Evolutionary conservation across 2,113 vertebrate species (phyloP), one percentile per base, ranked within the genome.

Genomic region (Thomomys bottae): DNA sequence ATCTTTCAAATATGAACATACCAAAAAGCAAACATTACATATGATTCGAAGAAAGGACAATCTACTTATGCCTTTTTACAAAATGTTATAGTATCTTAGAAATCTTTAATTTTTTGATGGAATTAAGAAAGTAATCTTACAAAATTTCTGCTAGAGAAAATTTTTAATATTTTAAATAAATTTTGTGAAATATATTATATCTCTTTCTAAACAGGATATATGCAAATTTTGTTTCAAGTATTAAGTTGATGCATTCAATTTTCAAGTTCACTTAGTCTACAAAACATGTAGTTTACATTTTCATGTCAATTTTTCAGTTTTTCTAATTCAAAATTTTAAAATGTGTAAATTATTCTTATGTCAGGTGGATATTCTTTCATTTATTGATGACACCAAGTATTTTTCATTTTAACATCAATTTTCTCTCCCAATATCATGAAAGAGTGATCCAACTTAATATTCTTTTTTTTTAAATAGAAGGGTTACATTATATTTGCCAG

Each of bases 1-100:
- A 85, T 91, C 90, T 94, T 90, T 95, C 54, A 84, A 34, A 84
- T 91, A 45, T 72, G 76, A 96, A 94, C 88, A 66, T 90, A 82
- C 78, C 81, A 75, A 24, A 94, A 68, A 93, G 95, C 18, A 32
- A 89, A 94, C n/a, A 61, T 90, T 91, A 85, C 66, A 84, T 85
- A 97, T 45, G 90, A 2, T 61, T 30, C 59, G 78, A 38, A 88
- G 1, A 57, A 81, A 93, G 83, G 2, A 89, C 36, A 40, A 1
- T 78, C 79, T 20, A 91, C 72, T 95, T 36, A 76, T 89, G 91
- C 73, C 80, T 78, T 88, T 49, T 61, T 38, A 28, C 18, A 84
- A 88, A 72, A 68, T 94, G 30, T 5, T 49, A 79, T 61, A 42
- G 54, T 76, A 93, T 89, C 61, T 76, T 84, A 64, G 94, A 96